These are phyloP conservation scores for Drosophila ironensis DNA, from an alignment of 1,140 invertebrate genomes.

Conservation along the genomic window DNA sequence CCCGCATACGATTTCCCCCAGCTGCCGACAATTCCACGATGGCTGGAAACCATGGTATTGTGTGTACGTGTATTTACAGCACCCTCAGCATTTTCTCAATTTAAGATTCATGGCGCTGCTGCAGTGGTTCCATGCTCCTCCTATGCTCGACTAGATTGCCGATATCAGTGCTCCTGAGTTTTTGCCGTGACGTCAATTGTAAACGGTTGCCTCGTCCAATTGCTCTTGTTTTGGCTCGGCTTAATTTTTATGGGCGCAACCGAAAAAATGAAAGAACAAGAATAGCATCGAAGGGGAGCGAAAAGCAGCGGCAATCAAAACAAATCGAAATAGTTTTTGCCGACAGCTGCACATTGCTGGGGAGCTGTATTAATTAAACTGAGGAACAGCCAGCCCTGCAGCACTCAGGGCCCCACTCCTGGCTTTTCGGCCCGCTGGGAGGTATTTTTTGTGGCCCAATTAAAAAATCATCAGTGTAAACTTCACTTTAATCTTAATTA, in stretches of 20 bases:
- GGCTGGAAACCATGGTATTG: background rate
- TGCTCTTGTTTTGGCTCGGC: constrained; percentile 30
- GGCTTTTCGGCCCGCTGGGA: background rate
- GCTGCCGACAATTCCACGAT: background rate
- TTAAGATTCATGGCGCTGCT: constrained; percentile 31
- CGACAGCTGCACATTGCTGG: constrained; percentile 60
- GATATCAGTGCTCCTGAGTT: constrained; percentile 14
- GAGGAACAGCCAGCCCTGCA: constrained; percentile 8
- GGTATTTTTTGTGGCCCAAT: no score
- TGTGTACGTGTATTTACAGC: no score
- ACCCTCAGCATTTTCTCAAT: background rate
- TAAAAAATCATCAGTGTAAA: no score
- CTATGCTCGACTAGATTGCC: constrained; percentile 21
- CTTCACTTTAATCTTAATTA: no score
- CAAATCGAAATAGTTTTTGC: constrained; percentile 69
- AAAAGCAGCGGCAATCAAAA: constrained; percentile 36
- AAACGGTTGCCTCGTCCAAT: constrained; percentile 17
- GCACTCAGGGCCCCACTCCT: constrained; percentile 18
- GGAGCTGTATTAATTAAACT: constrained; percentile 66
- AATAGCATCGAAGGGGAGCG: background rate
- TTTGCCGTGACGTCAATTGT: constrained; percentile 38
- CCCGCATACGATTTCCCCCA: background rate
- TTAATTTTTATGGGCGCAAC: constrained; percentile 55
- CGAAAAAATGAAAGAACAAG: background rate
- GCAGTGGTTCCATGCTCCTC: constrained; percentile 18